phyloP scores from a whole-genome alignment of 2,113 vertebrate species.

The human (Homo sapiens) region DNA sequence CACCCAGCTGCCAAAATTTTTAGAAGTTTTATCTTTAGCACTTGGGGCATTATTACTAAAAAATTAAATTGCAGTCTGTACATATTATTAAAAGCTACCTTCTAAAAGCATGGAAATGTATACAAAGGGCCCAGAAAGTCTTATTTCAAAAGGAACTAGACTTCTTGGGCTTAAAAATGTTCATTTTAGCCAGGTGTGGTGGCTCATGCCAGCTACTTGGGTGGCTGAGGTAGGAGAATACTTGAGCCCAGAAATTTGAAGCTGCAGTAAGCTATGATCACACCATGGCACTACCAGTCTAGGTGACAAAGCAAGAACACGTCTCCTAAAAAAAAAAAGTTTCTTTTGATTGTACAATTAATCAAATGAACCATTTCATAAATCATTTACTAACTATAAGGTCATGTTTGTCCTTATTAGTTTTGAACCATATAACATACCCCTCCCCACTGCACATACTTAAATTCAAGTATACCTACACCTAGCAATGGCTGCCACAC shows the following conservation, averaged over 20 bases:
- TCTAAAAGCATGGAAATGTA: background rate
- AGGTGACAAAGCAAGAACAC: background rate
- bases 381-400: background rate
- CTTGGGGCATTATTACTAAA: background rate
- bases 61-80: background rate
- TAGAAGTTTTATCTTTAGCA: background rate
- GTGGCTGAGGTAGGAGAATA: background rate
- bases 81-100: background rate
- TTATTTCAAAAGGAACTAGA: background rate
- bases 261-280: background rate
- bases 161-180: background rate
- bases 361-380: background rate
- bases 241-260: background rate
- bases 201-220: background rate
- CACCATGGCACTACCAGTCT: background rate
- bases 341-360: background rate
- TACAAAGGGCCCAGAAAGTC: background rate
- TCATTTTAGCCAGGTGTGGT: background rate
- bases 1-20: background rate
- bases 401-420: background rate
- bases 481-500: background rate
- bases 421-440: background rate
- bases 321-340: background rate
- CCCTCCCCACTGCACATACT: background rate
- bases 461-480: background rate